Evolutionary conservation across 1,140 invertebrate genomes (phyloP), one percentile per base, ranked within the genome.

Genomic region (Ips typographus): DNA sequence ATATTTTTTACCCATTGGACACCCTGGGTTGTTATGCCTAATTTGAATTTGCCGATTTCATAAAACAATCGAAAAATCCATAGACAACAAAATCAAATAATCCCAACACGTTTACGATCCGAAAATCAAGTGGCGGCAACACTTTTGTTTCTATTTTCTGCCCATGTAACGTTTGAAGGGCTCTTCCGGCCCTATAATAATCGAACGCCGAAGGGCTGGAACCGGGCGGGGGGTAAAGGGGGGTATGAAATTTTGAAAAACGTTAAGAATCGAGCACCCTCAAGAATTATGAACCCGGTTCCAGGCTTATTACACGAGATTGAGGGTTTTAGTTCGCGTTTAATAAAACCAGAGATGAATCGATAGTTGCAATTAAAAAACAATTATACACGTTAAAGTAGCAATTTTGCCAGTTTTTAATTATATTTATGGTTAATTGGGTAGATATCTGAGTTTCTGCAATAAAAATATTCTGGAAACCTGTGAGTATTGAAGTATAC

Each of bases 401-500:
- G 44, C 22, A 22, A 22, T 22, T 22, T 47, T 47, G 44, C 44
- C n/a, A n/a, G 44, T 47, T 47, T 47, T 47, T 47, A 47, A 47
- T 5, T 47, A 47, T 47, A 22, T 22, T 22, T 22, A 22, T 22
- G 22, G 22, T 22, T 22, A 22, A 22, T 22, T 22, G 22, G 22
- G 22, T 22, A 22, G 22, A 22, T 22, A 22, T 22, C 22, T 22
- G 22, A 22, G 22, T 22, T 22, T 22, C 22, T 22, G 22, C 22
- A 22, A 22, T 22, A 22, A 22, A 22, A 22, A 22, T 22, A 22
- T 22, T 22, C 22, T 22, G 22, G 22, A 40, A 68, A 68, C 60
- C 64, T 58, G 66, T 61, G 66, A 47, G 66, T 62, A 68, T 51
- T 40, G 60, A 69, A 69, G 67, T 69, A 69, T 69, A 52, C 4